phyloP scores from a whole-genome alignment of 2,113 vertebrate species.

The Macrotis lagotis region DNA sequence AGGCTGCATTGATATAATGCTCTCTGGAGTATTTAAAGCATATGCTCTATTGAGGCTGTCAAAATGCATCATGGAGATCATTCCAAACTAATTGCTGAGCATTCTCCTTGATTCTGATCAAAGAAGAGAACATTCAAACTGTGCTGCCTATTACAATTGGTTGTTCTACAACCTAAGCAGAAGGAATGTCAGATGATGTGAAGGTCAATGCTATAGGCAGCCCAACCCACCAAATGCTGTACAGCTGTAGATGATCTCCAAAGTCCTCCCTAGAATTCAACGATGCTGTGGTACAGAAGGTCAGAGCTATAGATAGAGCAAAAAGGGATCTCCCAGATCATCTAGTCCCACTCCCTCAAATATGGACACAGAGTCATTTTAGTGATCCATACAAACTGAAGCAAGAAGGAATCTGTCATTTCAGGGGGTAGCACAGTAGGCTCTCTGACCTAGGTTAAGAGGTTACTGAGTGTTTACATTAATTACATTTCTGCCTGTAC shows the following conservation, averaged over 20 bases:
- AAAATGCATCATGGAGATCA: conserved; percentile 68
- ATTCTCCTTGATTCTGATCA: conserved; percentile 61
- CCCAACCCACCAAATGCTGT: neutral
- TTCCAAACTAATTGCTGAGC: conserved; percentile 40
- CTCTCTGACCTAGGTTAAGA: neutral
- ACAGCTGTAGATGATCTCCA: neutral
- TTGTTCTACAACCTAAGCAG: neutral
- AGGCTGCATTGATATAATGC: conserved; percentile 47
- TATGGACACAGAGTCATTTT: neutral
- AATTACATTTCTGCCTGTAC: neutral
- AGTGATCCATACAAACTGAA: neutral
- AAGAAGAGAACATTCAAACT: conserved; percentile 40
- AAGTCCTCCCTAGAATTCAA: neutral
- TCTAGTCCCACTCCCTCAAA: neutral
- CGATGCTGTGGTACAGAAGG: neutral
- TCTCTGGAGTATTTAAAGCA: conserved; percentile 71
- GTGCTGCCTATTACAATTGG: neutral
- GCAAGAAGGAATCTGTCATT: neutral
- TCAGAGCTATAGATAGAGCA: neutral
- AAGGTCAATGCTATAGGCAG: neutral
- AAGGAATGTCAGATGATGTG: neutral
- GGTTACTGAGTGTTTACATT: neutral
- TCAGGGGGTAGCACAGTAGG: neutral
- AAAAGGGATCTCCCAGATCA: neutral
- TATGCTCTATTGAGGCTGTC: conserved; percentile 66